Base-by-base conservation (phyloP, 2,113 vertebrate species). In the Microcebus ravelobensis region DNA sequence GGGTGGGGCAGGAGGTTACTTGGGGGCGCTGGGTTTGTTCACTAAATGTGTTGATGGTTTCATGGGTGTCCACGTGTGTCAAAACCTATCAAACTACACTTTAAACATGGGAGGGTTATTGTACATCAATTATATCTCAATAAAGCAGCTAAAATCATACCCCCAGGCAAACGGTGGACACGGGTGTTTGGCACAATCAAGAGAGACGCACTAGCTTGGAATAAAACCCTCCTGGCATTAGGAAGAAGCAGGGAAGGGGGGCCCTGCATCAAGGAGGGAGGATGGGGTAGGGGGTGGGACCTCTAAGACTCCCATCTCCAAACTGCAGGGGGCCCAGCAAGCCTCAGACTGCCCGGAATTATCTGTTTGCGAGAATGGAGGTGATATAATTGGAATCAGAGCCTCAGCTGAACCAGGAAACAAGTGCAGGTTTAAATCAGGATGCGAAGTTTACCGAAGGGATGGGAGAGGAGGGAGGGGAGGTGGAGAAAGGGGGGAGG, bases 381-480 rank as follows among this genome's bases (percentile, higher is more conserved):
- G 97, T 98, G 98, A 98, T 98, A 98, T 97, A 98, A 98, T 65
- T 98, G 98, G 98, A 98, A 98, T 98, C 97, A 96, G 98, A 98
- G 98, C 98, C 97, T 98, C 94, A 88, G 97, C 96, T 88, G 92
- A 97, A 97, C 97, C 98, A 97, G 97, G 98, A 98, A 98, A 98
- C 80, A 94, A 98, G 97, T 93, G 94, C 92, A 97, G 97, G 98
- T 98, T 98, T 98, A 97, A 98, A 95, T 97, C 97, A 97, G 97
- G 97, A 97, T 97, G 97, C 65, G 89, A 96, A 98, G 90, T 98
- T 98, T 97, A 98, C 94, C 90, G 91, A 98, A 96, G 97, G 95
- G 84, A 96, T 93, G 34, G 88, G 92, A 91, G 71, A 70, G 59
- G 77, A 80, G 95, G 0, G 0, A 77, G 76, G 73, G 55, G 31